A percentile compares a stretch with the other conserved stretches of the same genome.
Conservation (phyloP, 2,888 invertebrate genomes). For the Seira sanloemensis region DNA sequence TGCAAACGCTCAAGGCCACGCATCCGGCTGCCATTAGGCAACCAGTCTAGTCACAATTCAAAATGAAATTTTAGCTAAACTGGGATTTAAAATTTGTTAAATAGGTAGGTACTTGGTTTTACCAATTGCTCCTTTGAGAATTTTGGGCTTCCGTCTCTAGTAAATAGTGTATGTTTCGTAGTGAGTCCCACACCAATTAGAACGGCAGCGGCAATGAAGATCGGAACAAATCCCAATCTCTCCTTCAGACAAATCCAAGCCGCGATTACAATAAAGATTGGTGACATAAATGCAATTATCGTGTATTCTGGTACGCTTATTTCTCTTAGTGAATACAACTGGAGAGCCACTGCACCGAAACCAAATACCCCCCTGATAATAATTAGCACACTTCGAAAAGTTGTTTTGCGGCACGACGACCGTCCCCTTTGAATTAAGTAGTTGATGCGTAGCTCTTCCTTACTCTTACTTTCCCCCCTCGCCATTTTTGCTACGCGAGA, state of each 20-base stretch:
- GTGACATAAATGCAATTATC: constrained; percentile 37
- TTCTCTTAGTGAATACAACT: too few species aligned
- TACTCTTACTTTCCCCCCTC: not conserved
- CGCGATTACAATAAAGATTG: constrained; percentile 36
- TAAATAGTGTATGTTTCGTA: constrained; percentile 26
- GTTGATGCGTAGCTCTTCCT: not conserved
- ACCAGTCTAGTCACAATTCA: constrained; percentile 30
- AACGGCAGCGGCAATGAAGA: constrained; percentile 10
- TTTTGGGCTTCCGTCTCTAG: constrained; percentile 32
- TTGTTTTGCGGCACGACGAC: not conserved
- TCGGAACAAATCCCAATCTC: constrained; percentile 28
- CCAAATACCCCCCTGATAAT: not conserved
- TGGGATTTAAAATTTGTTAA: too few species aligned
- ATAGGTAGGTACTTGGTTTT: too few species aligned
- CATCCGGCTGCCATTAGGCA: constrained; percentile 34
- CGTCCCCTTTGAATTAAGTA: not conserved
- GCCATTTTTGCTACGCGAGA: not conserved
- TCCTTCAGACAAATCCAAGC: constrained; percentile 43
- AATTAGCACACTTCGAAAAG: not conserved
- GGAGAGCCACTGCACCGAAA: too few species aligned
- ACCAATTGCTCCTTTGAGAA: constrained; percentile 33
- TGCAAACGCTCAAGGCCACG: constrained; percentile 35
- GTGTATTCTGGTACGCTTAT: not conserved
- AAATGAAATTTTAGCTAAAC: not conserved
- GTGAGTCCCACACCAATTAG: constrained; percentile 34